Conservation (phyloP, 2,113 vertebrate genomes). For the Pachypanchax playfairii region DNA sequence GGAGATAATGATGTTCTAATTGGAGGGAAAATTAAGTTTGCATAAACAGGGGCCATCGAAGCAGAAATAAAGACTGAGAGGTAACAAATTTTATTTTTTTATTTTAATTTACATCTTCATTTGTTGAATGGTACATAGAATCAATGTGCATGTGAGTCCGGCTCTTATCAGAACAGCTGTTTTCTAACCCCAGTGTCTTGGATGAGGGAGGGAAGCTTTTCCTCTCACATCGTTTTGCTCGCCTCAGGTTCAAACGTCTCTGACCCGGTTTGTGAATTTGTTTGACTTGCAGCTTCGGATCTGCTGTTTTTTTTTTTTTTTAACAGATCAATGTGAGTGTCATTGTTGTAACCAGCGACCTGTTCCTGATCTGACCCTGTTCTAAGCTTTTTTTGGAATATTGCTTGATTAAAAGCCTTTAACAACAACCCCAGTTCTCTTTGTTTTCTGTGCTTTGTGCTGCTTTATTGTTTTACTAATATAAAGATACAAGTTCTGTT, state of each 20-base stretch:
- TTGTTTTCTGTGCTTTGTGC: slow-evolving; percentile 33
- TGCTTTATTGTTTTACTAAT: slow-evolving; percentile 20
- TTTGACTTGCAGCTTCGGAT: slow-evolving; percentile 25
- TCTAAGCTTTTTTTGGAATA: slow-evolving; percentile 56
- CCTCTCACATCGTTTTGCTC: slow-evolving; percentile 39
- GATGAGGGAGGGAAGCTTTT: slow-evolving; percentile 14
- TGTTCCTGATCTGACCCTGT: slow-evolving; percentile 63
- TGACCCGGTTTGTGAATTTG: slow-evolving; percentile 30
- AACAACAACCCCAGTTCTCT: slow-evolving; percentile 60
- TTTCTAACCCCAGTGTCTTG: slow-evolving; percentile 60
- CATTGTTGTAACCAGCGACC: slow-evolving; percentile 25
- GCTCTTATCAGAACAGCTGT: slow-evolving; percentile 20
- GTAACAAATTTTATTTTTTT: background rate
- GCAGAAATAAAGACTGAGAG: slow-evolving; percentile 18
- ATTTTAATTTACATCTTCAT: slow-evolving; percentile 31
- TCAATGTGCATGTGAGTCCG: slow-evolving; percentile 7
- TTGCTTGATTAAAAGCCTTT: slow-evolving; percentile 80
- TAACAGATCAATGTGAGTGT: background rate
- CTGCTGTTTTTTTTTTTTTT: too few species aligned
- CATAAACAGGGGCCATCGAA: slow-evolving; percentile 20
- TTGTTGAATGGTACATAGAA: slow-evolving; percentile 11
- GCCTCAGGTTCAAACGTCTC: slow-evolving; percentile 66
- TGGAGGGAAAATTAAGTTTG: slow-evolving; percentile 27
- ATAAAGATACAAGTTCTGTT: too few species aligned
- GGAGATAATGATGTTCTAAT: slow-evolving; percentile 21